These are phyloP conservation scores for Scopus umbretta DNA, from an alignment of 2,113 vertebrate genomes.

Conservation along the genomic window DNA sequence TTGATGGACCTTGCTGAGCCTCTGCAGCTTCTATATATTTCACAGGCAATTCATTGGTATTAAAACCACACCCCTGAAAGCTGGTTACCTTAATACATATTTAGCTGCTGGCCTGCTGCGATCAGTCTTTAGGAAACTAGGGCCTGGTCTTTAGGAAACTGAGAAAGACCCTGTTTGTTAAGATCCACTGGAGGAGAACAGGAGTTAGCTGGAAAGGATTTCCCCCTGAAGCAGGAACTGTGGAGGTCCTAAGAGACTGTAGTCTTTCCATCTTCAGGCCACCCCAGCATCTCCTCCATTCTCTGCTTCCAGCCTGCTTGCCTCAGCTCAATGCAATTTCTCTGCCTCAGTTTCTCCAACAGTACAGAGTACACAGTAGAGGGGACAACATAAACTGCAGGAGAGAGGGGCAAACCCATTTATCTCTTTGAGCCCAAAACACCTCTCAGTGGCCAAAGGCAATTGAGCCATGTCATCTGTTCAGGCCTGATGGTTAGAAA, in stretches of 20 bases:
- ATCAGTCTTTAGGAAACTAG: not conserved
- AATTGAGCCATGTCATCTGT: not conserved
- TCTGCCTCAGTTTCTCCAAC: not conserved
- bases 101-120: not conserved
- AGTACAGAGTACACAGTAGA: not conserved
- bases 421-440: not conserved
- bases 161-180: not conserved
- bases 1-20: not conserved
- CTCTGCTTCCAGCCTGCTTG: not conserved
- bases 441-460: not conserved
- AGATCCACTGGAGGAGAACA: not conserved
- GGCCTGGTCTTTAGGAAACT: not conserved
- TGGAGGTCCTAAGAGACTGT: not conserved
- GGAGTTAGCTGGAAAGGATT: not conserved
- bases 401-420: not conserved
- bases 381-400: not conserved
- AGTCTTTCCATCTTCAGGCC: not conserved
- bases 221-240: not conserved
- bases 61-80: not conserved
- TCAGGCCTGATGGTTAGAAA: not conserved
- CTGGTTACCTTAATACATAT: not conserved
- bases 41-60: not conserved
- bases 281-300: not conserved
- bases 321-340: not conserved
- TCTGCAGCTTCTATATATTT: not conserved